Percentiles rank a stretch among this genome's conserved stretches.
Evolutionary conservation across 2,113 vertebrate genomes (phyloP).

Genomic region (Scolopax mira): DNA sequence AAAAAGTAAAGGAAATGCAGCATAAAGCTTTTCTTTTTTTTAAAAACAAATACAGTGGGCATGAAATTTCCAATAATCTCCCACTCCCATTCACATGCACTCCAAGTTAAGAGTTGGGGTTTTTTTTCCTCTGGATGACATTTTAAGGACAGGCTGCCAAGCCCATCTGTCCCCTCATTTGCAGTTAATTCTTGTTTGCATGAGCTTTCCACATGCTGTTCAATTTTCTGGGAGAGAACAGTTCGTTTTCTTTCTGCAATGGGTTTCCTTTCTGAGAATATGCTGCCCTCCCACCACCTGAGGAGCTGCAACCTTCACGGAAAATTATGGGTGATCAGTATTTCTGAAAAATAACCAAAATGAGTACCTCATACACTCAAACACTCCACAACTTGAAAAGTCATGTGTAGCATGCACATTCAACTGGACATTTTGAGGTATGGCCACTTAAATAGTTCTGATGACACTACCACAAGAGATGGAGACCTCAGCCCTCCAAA

Average conservation of each 20-base stretch:
- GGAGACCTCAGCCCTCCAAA: not conserved
- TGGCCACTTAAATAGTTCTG: not conserved
- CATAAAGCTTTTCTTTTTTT: not conserved
- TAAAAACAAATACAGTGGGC: not conserved
- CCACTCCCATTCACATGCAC: not conserved
- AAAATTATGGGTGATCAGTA: not conserved
- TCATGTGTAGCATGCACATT: not conserved
- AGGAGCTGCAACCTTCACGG: not conserved
- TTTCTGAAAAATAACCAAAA: not conserved
- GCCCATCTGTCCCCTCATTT: conserved; percentile 45
- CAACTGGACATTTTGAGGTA: not conserved
- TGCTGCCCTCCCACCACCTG: not conserved
- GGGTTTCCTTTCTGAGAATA: not conserved
- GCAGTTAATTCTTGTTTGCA: conserved; percentile 40
- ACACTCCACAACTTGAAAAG: not conserved
- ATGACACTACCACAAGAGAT: not conserved
- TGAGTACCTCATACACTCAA: not conserved
- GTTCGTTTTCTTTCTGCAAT: not conserved
- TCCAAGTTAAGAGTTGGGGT: not conserved
- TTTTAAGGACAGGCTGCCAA: conserved; percentile 42
- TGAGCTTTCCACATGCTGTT: conserved; percentile 42
- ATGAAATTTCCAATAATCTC: not conserved
- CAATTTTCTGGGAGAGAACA: conserved; percentile 48
- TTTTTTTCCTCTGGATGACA: not conserved
- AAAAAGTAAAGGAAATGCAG: not conserved